Evolutionary conservation across 2,888 invertebrate genomes (phyloP), one percentile per base, ranked within the genome.

Genomic region (Nipponacmea schrenckii): DNA sequence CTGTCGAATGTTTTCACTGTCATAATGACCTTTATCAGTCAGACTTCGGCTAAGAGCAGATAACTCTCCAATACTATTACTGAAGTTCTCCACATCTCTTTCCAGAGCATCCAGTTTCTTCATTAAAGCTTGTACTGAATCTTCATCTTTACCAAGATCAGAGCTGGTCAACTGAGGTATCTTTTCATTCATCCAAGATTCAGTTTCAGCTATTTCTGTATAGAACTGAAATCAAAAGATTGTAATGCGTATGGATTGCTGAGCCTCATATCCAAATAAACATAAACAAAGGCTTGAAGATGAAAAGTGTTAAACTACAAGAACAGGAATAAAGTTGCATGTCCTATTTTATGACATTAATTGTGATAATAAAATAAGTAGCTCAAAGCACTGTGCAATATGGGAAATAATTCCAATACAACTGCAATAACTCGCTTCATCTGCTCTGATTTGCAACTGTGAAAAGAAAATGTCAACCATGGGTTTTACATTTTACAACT

Each of bases 61-160:
- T 69, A 97, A 90, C 85, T 93, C 94, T 1, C 92, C 92, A 10
- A 96, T 91, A 0, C 92, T 93, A 3, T 91, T 90, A 81, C 94
- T 93, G 86, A 95, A 96, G n/a, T 93, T 92, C 5, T 92, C 91
- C 46, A 97, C 91, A 89, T 97, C 97, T 17, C 96, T 90, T 80
- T 94, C 94, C 64, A 95, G 89, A 2, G 93, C 94, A 84, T 96
- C 96, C 46, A 98, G 90, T 81, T 96, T 93, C 85, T 96, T 93
- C 82, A 94, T 91, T 75, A 96, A 92, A 5, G 88, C 89, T 80
- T 93, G 93, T 0, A 96, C 96, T 0, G 96, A 95, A 83, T 96
- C 94, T 89, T 97, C 97, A 89, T 98, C 98, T 76, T 95, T 94
- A 0, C 97, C 98, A 64, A 94, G 93, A 87, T 97, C 97, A 12